Evolutionary conservation across 1,140 invertebrate genomes (phyloP).

Genomic region (Bombus affinis): DNA sequence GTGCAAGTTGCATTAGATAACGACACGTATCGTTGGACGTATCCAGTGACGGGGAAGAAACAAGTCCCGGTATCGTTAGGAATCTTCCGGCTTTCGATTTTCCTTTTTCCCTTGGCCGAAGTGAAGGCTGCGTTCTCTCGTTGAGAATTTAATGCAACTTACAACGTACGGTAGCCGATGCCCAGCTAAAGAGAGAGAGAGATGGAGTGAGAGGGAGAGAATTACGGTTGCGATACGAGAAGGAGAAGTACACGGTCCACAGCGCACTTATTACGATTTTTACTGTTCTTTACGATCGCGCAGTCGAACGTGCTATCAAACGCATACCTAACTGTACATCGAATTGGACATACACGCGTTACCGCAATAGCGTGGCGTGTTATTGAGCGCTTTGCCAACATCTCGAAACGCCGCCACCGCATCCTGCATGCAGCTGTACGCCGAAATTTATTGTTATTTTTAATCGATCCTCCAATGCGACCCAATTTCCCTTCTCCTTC

Average conservation of each 20-base stretch:
- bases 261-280: slow-evolving; percentile 58
- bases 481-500: slow-evolving; percentile 11
- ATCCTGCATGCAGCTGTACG: not conserved
- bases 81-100: slow-evolving; percentile 6
- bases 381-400: not conserved
- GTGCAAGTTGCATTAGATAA: slow-evolving; percentile 14
- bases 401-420: no score
- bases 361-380: slow-evolving; percentile 16
- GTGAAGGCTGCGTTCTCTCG: not conserved
- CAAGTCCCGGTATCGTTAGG: not conserved
- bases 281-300: slow-evolving; percentile 51
- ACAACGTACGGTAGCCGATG: slow-evolving; percentile 36
- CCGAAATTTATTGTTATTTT: slow-evolving; percentile 39
- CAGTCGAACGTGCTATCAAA: slow-evolving; percentile 52
- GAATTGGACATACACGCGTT: slow-evolving; percentile 45
- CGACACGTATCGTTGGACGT: not conserved
- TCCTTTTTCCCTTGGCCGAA: not conserved
- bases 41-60: not conserved
- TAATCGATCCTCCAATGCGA: not conserved
- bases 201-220: not conserved
- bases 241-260: slow-evolving; percentile 26
- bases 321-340: slow-evolving; percentile 58
- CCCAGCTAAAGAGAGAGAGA: not conserved
- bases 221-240: slow-evolving; percentile 40
- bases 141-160: slow-evolving; percentile 29